Evolutionary conservation across 2,113 vertebrate species (phyloP).

Genomic region (Parotia lawesii): DNA sequence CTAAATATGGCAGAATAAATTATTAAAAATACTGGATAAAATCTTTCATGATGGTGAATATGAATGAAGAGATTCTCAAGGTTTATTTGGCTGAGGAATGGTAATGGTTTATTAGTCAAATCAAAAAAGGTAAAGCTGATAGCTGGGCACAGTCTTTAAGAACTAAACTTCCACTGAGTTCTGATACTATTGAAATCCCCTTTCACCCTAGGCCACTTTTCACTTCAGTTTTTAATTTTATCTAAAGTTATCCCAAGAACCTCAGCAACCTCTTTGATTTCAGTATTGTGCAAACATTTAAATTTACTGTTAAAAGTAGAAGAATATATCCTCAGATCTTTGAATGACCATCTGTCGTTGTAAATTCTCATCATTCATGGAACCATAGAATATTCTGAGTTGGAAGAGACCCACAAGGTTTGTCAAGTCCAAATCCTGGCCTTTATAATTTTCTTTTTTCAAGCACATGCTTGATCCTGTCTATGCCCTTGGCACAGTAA

Average conservation of each 20-base stretch:
- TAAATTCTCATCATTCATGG: not conserved
- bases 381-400: not conserved
- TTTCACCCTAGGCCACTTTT: not conserved
- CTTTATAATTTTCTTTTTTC: not conserved
- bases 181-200: not conserved
- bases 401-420: no score
- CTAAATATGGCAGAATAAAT: not conserved
- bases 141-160: not conserved
- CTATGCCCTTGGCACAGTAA: not conserved
- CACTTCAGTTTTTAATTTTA: not conserved
- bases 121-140: not conserved
- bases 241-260: not conserved
- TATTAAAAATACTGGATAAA: not conserved
- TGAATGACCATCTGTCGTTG: not conserved
- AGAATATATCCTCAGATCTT: not conserved
- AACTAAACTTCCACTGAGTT: not conserved
- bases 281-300: not conserved
- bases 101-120: not conserved
- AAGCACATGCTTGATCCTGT: not conserved
- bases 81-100: not conserved
- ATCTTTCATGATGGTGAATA: not conserved
- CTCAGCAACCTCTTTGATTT: not conserved
- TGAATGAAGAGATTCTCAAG: not conserved
- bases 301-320: not conserved
- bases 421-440: not conserved